A percentile compares a stretch with the other conserved stretches of the same genome.
Evolutionary conservation across 2,797 vertebrate genomes (phyloP).

Genomic region (Dendrocincla tyrannina): DNA sequence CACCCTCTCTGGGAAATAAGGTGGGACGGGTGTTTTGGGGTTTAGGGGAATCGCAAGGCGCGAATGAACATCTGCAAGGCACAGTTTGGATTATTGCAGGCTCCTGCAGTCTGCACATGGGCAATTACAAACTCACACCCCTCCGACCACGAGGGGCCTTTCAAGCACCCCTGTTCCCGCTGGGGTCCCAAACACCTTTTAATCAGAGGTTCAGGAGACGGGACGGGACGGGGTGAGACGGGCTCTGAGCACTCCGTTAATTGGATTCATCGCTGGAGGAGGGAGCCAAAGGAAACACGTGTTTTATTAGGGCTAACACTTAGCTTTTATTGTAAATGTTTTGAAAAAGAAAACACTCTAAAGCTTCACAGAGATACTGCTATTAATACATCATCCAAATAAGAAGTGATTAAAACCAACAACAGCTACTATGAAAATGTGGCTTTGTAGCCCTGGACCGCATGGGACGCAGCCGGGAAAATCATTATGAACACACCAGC

Average conservation of each 20-base stretch:
- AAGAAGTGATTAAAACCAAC: slow-evolving; percentile 38
- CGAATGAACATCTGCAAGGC: not conserved
- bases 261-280: not conserved
- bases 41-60: not conserved
- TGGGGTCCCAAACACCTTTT: not conserved
- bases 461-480: slow-evolving; percentile 35
- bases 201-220: not conserved
- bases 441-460: not conserved
- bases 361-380: slow-evolving; percentile 7
- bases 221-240: not conserved
- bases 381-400: not conserved
- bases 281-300: not conserved
- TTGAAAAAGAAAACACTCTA: not conserved
- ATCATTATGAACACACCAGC: not conserved
- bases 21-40: not conserved
- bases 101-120: not conserved
- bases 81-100: not conserved
- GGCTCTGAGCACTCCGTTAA: not conserved
- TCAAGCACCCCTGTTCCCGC: not conserved
- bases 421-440: not conserved
- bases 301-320: not conserved
- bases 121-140: not conserved
- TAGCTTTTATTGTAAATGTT: not conserved
- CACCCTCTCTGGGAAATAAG: not conserved
- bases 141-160: not conserved